These are phyloP conservation scores for Aplysina aerophoba DNA, from an alignment of 37 sponge, comb jelly and placozoan species.

Conservation along the genomic window DNA sequence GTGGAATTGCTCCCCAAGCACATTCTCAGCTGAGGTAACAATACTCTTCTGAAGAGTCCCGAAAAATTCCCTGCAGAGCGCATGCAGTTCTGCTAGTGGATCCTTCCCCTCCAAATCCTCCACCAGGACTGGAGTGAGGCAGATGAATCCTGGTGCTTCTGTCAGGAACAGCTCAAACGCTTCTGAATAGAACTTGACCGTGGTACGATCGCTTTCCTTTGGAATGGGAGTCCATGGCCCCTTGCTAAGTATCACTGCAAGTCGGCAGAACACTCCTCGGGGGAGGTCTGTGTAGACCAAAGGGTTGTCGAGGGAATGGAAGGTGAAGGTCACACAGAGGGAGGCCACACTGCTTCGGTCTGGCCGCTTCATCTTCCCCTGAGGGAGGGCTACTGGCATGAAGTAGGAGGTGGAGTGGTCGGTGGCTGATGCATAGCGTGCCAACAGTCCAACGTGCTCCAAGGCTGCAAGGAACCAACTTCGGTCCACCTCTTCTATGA, in stretches of 20 bases:
- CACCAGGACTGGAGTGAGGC: too few species aligned
- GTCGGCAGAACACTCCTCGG: constrained; percentile 10
- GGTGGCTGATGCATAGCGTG: not conserved
- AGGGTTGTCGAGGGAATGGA: not conserved
- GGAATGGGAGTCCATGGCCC: constrained; percentile 6
- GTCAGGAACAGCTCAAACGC: too few species aligned
- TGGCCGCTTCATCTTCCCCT: not conserved
- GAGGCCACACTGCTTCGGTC: not conserved
- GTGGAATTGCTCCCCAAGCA: too few species aligned
- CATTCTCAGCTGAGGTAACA: too few species aligned
- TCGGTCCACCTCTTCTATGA: not conserved
- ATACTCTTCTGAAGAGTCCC: too few species aligned
- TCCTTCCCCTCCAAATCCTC: too few species aligned
- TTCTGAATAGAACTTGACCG: constrained; percentile 3
- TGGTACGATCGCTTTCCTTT: not conserved
- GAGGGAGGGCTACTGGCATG: constrained; percentile 14
- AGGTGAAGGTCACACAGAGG: constrained; percentile 9
- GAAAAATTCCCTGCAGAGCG: too few species aligned
- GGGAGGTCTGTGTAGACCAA: not conserved
- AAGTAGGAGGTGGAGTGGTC: not conserved
- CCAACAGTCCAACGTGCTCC: not conserved
- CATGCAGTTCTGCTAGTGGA: too few species aligned
- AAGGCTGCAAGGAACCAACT: not conserved
- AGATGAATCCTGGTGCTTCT: too few species aligned
- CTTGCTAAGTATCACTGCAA: constrained; percentile 4